These are phyloP conservation scores for Lepidostoma basale DNA, from an alignment of 1,140 invertebrate species.

Conservation along the genomic window DNA sequence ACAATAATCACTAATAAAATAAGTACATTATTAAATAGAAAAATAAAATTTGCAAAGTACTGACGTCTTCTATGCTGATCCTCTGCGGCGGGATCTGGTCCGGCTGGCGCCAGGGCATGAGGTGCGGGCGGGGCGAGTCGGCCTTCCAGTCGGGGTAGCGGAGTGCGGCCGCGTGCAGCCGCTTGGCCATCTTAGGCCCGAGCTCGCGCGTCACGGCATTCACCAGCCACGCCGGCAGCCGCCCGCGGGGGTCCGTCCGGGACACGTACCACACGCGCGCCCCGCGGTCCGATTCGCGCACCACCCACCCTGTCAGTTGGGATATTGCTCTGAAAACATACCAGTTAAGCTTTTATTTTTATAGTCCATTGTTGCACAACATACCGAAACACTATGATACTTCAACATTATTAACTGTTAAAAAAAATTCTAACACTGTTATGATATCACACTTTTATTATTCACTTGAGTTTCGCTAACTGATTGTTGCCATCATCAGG, in stretches of 20 bases:
- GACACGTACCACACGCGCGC: conserved; percentile 83
- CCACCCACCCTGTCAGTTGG: conserved; percentile 71
- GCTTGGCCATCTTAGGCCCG: conserved; percentile 82
- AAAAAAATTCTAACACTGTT: too few relatives aligned
- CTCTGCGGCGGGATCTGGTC: conserved; percentile 77
- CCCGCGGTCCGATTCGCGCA: conserved; percentile 58
- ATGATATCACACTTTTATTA: too few relatives aligned
- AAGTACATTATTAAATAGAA: too few relatives aligned
- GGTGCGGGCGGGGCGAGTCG: conserved; percentile 71
- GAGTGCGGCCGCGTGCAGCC: conserved; percentile 80
- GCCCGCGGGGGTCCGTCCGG: conserved; percentile 87
- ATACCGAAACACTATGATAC: too few relatives aligned
- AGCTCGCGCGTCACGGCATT: conserved; percentile 88
- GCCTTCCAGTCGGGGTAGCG: conserved; percentile 81
- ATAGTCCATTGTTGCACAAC: too few relatives aligned
- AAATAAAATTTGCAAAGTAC: too few relatives aligned
- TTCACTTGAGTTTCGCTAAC: too few relatives aligned
- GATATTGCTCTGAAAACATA: conserved; percentile 64
- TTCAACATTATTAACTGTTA: too few relatives aligned
- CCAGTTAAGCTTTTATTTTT: conserved; percentile 8
- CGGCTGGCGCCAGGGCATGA: conserved; percentile 86
- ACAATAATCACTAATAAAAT: too few relatives aligned
- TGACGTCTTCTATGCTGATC: conserved; percentile 72
- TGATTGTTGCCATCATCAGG: too few relatives aligned
- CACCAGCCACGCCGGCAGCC: conserved; percentile 86